Evolutionary conservation across 2,888 invertebrate genomes (phyloP), one percentile per base, ranked within the genome.

Genomic region (Drosophila mayaguana): DNA sequence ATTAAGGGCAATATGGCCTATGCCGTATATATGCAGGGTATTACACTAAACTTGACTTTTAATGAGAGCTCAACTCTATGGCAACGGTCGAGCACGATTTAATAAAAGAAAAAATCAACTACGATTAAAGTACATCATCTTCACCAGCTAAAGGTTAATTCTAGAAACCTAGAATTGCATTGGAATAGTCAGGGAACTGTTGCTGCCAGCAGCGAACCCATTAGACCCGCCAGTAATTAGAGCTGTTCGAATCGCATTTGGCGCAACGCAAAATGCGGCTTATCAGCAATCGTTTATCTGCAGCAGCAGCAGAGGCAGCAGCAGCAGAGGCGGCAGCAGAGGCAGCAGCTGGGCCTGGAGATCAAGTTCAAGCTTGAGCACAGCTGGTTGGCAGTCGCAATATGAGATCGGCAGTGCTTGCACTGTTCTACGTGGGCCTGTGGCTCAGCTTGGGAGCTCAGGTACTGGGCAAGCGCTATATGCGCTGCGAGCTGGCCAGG

Each of bases 401-500:
- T 48, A 82, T 82, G 82, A 81, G 72, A 78, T 54, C 79, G 54
- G 45, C 63, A 40, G 34, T 54, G 45, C 45, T 81, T 57, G 63
- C 68, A 57, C 36, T 63, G 54, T 46, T 70, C 54, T 67, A 61
- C 42, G 38, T 68, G 62, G 55, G 67, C 63, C 16, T 80, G 67
- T 70, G 75, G 61, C 8, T 67, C 53, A 48, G 67, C 45, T 34
- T 34, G 16, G 38, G 43, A 0, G 14, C 51, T 22, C 38, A n/a
- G 38, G 88, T 68, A 36, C 57, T 57, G 54, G 64, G 81, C 51
- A 90, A 90, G 64, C 65, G 71, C 9, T 92, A 73, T 50, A 70
- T 89, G 79, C 90, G 91, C 55, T 92, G 92, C 48, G 92, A 92
- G 55, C 69, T 92, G 64, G 87, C 88, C 12, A 81, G 78, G 7